Conservation (phyloP, 2,888 invertebrate species). For the Drosophila melanosoma region DNA sequence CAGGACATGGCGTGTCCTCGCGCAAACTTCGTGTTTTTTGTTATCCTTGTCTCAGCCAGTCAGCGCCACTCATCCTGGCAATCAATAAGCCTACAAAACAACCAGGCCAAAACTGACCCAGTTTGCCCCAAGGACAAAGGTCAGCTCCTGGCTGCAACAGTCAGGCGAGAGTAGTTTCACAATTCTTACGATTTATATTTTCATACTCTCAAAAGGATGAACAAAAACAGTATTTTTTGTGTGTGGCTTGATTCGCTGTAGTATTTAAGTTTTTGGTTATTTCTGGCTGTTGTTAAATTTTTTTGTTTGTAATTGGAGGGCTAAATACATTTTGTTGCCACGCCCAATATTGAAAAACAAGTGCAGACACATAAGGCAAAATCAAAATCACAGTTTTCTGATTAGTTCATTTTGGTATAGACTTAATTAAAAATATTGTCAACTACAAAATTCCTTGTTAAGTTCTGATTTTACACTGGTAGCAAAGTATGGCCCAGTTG, state of each 20-base stretch:
- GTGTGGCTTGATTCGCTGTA: neutral
- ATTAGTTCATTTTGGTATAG: neutral
- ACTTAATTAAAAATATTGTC: neutral
- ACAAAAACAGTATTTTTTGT: neutral
- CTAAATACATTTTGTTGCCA: neutral
- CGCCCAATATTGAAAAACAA: neutral
- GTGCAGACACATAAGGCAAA: neutral
- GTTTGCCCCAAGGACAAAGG: conserved; percentile 69
- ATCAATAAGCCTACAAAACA: conserved; percentile 63
- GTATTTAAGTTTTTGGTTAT: neutral
- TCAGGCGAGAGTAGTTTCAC: conserved; percentile 49
- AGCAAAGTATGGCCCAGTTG: neutral
- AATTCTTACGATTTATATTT: neutral
- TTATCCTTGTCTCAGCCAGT: conserved; percentile 19
- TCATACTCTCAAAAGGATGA: neutral
- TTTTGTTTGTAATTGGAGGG: neutral
- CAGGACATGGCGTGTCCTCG: conserved; percentile 36
- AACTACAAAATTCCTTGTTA: neutral
- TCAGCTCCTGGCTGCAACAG: conserved; percentile 52
- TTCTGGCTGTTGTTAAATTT: neutral
- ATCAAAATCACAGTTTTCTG: neutral
- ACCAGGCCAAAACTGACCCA: conserved; percentile 70
- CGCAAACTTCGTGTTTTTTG: conserved; percentile 12
- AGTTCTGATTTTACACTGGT: neutral
- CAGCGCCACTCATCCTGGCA: conserved; percentile 45